These are phyloP conservation scores for Aselliscus stoliczkanus DNA, from an alignment of 2,797 vertebrate species.

Conservation along the genomic window DNA sequence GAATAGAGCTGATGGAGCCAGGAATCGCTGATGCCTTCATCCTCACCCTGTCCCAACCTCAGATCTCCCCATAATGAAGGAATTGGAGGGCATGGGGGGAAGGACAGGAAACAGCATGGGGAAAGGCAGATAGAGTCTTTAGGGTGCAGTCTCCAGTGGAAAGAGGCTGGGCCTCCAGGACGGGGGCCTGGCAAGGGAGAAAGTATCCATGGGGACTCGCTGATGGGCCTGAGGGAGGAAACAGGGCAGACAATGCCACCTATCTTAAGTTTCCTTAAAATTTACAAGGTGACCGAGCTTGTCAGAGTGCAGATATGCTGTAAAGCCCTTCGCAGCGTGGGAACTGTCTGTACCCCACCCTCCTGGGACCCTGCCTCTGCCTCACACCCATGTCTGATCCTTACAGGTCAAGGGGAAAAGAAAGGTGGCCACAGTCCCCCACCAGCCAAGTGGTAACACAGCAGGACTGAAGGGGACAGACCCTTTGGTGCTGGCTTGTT, in stretches of 20 bases:
- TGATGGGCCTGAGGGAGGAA: neutral
- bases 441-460: neutral
- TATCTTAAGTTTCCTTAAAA: neutral
- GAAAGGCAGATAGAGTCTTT: neutral
- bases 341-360: neutral
- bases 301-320: neutral
- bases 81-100: accelerated
- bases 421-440: too few relatives aligned
- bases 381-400: neutral
- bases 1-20: neutral
- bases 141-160: neutral
- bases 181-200: neutral
- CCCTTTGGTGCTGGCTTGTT: neutral
- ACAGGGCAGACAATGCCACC: neutral
- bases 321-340: neutral
- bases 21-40: neutral
- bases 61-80: neutral
- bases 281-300: neutral
- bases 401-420: neutral
- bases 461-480: neutral
- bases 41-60: neutral
- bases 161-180: neutral
- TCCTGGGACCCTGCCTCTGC: neutral
- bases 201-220: neutral
- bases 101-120: neutral